Conservation (phyloP, 2,888 invertebrate genomes). For the Lumbricus terrestris region DNA sequence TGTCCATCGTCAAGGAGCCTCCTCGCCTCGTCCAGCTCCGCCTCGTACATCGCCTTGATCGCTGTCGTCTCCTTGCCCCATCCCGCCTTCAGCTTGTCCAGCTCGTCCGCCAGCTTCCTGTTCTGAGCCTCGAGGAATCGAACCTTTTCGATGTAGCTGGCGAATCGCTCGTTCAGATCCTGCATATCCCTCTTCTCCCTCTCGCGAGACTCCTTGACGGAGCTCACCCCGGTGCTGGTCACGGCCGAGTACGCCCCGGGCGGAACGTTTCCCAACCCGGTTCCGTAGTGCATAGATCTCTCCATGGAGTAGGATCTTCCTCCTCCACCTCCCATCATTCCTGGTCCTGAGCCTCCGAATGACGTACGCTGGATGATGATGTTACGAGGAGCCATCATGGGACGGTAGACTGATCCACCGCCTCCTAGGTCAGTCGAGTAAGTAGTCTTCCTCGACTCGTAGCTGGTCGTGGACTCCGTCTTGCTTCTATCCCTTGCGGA, state of each 20-base stretch:
- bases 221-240: slow-evolving; percentile 53
- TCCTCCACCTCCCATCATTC: neutral
- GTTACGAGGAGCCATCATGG: slow-evolving; percentile 33
- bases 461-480: neutral
- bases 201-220: slow-evolving; percentile 59
- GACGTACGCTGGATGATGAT: slow-evolving; percentile 35
- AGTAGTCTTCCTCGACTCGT: neutral
- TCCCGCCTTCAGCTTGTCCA: slow-evolving; percentile 50
- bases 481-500: neutral
- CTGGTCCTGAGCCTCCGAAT: slow-evolving; percentile 11
- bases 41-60: slow-evolving; percentile 61
- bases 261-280: neutral
- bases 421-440: slow-evolving; percentile 12
- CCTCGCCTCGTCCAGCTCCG: slow-evolving; percentile 61
- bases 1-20: slow-evolving; percentile 61
- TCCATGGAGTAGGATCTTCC: slow-evolving; percentile 21
- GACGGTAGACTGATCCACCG: slow-evolving; percentile 27
- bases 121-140: slow-evolving; percentile 61
- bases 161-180: slow-evolving; percentile 63
- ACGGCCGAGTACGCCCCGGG: slow-evolving; percentile 49
- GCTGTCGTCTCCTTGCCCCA: slow-evolving; percentile 48
- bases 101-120: slow-evolving; percentile 55
- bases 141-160: slow-evolving; percentile 63
- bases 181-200: slow-evolving; percentile 63
- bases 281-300: slow-evolving; percentile 6